These are phyloP conservation scores for Lomographa bimaculata DNA, from an alignment of 2,888 invertebrate genomes.

Conservation along the genomic window DNA sequence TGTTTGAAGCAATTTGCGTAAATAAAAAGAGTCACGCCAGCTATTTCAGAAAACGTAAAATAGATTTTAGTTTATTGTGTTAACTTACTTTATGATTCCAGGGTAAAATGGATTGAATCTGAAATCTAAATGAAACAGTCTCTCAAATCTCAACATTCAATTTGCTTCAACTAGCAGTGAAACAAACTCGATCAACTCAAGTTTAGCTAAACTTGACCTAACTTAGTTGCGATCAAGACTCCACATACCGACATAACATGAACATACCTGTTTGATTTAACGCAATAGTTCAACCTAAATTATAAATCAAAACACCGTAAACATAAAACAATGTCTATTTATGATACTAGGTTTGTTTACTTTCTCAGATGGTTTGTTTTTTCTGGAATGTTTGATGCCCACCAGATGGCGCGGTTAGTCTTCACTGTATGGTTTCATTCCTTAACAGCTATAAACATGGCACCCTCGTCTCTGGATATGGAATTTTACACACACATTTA, in stretches of 20 bases:
- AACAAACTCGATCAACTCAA: background rate
- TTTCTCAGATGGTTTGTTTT: conserved; percentile 75
- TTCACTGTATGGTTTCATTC: conserved; percentile 69
- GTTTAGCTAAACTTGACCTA: conserved; percentile 22
- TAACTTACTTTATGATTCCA: background rate
- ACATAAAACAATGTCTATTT: conserved; percentile 65
- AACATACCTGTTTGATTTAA: conserved; percentile 17
- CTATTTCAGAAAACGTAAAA: conserved; percentile 5
- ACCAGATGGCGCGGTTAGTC: conserved; percentile 74
- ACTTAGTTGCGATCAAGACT: conserved; percentile 14
- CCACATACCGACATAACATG: conserved; percentile 9
- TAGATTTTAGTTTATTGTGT: background rate
- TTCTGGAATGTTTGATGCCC: conserved; percentile 70
- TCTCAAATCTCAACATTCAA: no score
- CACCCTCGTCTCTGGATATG: conserved; percentile 61
- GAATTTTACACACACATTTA: conserved; percentile 65
- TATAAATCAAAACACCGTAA: conserved; percentile 35
- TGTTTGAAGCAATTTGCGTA: conserved; percentile 16
- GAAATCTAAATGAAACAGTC: conserved; percentile 3
- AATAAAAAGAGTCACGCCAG: conserved; percentile 1
- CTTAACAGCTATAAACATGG: conserved; percentile 70
- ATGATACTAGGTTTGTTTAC: conserved; percentile 71
- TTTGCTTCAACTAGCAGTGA: no score
- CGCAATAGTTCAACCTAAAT: conserved; percentile 17
- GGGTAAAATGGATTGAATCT: background rate